Evolutionary conservation across 2,888 invertebrate species (phyloP), one percentile per base, ranked within the genome.

Genomic region (Taenaris catops): DNA sequence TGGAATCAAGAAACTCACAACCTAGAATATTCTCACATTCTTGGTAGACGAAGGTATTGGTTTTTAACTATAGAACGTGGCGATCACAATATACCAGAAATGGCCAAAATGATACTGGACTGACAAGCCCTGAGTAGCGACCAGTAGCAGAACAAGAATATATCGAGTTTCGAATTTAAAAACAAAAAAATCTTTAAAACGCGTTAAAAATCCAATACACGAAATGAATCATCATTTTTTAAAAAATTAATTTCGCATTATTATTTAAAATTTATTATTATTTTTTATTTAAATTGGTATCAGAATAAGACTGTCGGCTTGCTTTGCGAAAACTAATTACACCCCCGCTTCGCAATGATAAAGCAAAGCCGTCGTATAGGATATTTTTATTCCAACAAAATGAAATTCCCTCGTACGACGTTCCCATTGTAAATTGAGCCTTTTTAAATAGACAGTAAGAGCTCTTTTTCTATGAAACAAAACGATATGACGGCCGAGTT

Each of bases 361-460:
- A 86, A 86, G 83, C 86, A 86, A 84, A 86, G 80, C 80, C 78
- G 63, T 71, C 79, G 76, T 83, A 83, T 83, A 60, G 69, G 73
- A 81, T 81, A 86, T 81, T 84, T 84, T 86, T 84, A 84, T 84
- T 80, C 73, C 58, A 64, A 67, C 80, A 69, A 81, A 84, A 86
- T 83, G 74, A 83, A 84, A 81, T 83, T 84, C 68, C 61, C 62
- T 36, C 34, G 39, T 42, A 16, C 7, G 4, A 8, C 8, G 4
- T 9, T 7, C 3, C 2, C 51, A 38, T n/a, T 5, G 26, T 17
- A 68, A 32, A 41, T 23, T 43, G 26, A 21, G 51, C 67, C 41
- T 44, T 70, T 54, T 4, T 0, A 0, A 0, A 0, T 0, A 0
- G 0, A 0, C 0, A 6, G 49, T 68, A 32, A 25, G 31, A 26